Evolutionary conservation across 2,888 invertebrate genomes (phyloP).

Genomic region (Mesopsocus fuscifrons): DNA sequence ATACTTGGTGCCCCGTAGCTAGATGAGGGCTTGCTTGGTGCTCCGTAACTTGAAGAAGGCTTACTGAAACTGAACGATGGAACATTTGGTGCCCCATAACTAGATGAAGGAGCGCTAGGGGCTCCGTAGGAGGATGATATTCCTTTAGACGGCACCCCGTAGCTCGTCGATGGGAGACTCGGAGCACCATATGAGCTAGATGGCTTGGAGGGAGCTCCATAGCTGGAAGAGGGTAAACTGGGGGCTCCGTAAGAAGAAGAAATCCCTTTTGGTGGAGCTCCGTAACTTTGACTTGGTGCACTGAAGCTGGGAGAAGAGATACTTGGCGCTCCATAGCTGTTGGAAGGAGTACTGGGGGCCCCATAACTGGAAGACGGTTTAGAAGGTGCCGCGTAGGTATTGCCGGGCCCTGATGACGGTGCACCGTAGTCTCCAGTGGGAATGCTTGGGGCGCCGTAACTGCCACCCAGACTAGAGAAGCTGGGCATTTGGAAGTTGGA

Average conservation of each 20-base stretch:
- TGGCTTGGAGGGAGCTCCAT: conserved; percentile 13
- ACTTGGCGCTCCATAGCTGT: neutral
- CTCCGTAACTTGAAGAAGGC: conserved; percentile 18
- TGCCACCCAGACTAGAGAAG: conserved; percentile 10
- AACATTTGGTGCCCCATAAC: conserved; percentile 5
- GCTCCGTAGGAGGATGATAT: conserved; percentile 4
- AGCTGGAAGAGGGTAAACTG: conserved; percentile 13
- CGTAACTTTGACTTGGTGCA: neutral
- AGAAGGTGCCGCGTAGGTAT: neutral
- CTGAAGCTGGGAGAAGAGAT: neutral
- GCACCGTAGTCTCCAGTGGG: conserved; percentile 13
- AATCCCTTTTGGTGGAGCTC: neutral
- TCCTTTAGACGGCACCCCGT: neutral
- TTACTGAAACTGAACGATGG: conserved; percentile 11
- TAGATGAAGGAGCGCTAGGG: neutral
- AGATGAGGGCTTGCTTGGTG: conserved; percentile 15
- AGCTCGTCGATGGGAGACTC: conserved; percentile 7
- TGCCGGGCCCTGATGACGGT: conserved; percentile 7
- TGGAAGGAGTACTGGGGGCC: conserved; percentile 12
- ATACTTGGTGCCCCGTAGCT: neutral
- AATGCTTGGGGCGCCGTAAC: conserved; percentile 11
- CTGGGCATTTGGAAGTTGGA: too few relatives aligned
- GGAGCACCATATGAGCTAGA: too few relatives aligned
- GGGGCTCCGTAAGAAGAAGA: neutral
- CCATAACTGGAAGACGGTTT: conserved; percentile 13